These are phyloP conservation scores for Tubulanus polymorphus DNA, from an alignment of 2,888 invertebrate species.

Conservation along the genomic window DNA sequence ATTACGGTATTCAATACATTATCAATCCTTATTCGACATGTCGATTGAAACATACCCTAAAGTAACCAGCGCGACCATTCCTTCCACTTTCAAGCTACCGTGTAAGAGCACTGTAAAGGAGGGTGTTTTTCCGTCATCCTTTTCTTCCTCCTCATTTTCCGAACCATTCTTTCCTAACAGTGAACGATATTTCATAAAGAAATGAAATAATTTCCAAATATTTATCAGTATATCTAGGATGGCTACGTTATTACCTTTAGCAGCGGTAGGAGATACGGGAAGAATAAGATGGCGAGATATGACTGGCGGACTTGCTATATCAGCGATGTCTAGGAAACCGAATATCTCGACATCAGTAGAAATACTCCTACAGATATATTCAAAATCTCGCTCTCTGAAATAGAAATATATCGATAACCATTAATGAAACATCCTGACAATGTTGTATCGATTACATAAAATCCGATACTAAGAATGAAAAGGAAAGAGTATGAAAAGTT, in stretches of 20 bases:
- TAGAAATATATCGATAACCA: constrained; percentile 11
- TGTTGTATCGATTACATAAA: too few species aligned
- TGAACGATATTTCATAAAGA: too few species aligned
- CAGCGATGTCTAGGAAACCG: constrained; percentile 82
- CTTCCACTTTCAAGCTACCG: constrained; percentile 87
- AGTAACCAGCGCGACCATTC: constrained; percentile 83
- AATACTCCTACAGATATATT: constrained; percentile 61
- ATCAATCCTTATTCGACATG: too few species aligned
- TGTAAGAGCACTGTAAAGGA: constrained; percentile 91
- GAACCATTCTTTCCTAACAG: constrained; percentile 11
- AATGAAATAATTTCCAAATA: too few species aligned
- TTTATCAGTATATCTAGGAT: too few species aligned
- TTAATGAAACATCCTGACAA: too few species aligned
- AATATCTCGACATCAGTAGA: constrained; percentile 75
- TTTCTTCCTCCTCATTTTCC: constrained; percentile 28
- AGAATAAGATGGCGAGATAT: constrained; percentile 85
- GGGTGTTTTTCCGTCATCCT: constrained; percentile 64
- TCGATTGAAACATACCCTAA: too few species aligned
- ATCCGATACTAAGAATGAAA: too few species aligned
- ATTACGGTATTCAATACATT: too few species aligned
- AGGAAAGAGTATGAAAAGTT: too few species aligned
- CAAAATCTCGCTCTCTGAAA: constrained; percentile 46
- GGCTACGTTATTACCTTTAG: background rate
- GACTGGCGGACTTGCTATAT: constrained; percentile 86
- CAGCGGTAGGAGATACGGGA: constrained; percentile 57